Conservation (phyloP, 2,797 vertebrate species). For the Psittacula echo region DNA sequence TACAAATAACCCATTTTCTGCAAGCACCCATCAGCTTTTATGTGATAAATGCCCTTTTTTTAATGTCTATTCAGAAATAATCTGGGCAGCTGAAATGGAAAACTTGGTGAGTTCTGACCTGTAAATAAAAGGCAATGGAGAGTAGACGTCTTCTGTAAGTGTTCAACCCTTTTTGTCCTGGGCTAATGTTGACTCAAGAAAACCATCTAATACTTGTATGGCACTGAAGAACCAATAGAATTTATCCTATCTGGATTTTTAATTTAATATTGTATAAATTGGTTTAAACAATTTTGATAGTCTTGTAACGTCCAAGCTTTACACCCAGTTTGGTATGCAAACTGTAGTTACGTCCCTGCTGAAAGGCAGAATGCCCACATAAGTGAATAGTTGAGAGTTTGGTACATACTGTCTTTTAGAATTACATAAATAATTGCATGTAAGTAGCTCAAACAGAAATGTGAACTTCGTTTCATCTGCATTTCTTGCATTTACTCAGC, state of each 20-base stretch:
- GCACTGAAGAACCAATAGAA: constrained; percentile 50
- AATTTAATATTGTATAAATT: constrained; percentile 57
- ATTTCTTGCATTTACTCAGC: background rate
- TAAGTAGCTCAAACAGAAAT: background rate
- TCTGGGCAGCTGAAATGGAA: background rate
- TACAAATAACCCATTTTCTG: background rate
- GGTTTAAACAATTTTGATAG: constrained; percentile 43
- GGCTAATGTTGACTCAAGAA: background rate
- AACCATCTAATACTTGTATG: constrained; percentile 63
- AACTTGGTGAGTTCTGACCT: constrained; percentile 12
- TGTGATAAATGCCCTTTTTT: background rate
- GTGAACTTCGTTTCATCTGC: background rate
- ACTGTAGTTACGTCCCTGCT: background rate
- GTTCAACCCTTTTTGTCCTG: background rate
- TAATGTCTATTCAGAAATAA: background rate
- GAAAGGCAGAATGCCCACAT: background rate
- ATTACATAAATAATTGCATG: background rate
- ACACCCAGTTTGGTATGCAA: background rate
- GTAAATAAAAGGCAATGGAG: constrained; percentile 43
- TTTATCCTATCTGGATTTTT: constrained; percentile 65
- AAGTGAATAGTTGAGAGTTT: background rate
- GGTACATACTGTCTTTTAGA: background rate
- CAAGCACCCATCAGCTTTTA: background rate
- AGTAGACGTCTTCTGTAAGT: background rate
- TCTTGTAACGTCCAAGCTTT: constrained; percentile 11